These are phyloP conservation scores for Hemicentrotus pulcherrimus DNA, from an alignment of 35 echinoderm and acorn worm genomes.

Conservation along the genomic window DNA sequence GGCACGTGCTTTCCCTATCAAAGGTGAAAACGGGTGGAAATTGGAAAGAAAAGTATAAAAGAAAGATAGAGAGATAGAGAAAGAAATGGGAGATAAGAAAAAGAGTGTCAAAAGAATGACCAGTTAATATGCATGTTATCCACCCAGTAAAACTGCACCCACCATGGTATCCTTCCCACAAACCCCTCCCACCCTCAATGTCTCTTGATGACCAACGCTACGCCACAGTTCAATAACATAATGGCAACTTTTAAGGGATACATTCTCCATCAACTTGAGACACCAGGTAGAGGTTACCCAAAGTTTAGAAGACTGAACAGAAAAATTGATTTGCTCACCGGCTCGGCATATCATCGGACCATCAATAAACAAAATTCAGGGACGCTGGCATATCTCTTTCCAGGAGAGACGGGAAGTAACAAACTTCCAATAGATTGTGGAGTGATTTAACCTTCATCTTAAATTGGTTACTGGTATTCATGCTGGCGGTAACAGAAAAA, in stretches of 20 bases:
- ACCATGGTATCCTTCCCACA: too few relatives aligned
- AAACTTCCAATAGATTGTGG: not conserved
- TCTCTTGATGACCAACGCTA: too few relatives aligned
- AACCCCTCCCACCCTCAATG: too few relatives aligned
- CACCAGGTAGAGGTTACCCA: not conserved
- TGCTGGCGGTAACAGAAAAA: not conserved
- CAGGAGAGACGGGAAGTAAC: not conserved
- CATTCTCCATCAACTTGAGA: not conserved
- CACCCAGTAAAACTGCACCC: too few relatives aligned
- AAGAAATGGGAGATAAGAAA: too few relatives aligned
- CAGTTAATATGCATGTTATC: too few relatives aligned
- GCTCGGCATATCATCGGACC: not conserved
- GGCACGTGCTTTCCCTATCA: too few relatives aligned
- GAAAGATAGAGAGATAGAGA: too few relatives aligned
- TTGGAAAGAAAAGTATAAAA: too few relatives aligned
- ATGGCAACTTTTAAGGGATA: not conserved
- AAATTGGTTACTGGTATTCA: conserved; percentile 5
- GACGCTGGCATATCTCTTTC: not conserved
- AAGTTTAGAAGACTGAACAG: not conserved
- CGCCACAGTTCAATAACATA: too few relatives aligned
- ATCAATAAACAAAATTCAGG: not conserved
- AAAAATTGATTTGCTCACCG: not conserved
- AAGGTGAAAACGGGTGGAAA: too few relatives aligned
- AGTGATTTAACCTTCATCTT: not conserved
- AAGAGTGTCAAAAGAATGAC: too few relatives aligned